phyloP scores from a whole-genome alignment of 2,888 invertebrate genomes.

The Acanthoscelides obtectus region DNA sequence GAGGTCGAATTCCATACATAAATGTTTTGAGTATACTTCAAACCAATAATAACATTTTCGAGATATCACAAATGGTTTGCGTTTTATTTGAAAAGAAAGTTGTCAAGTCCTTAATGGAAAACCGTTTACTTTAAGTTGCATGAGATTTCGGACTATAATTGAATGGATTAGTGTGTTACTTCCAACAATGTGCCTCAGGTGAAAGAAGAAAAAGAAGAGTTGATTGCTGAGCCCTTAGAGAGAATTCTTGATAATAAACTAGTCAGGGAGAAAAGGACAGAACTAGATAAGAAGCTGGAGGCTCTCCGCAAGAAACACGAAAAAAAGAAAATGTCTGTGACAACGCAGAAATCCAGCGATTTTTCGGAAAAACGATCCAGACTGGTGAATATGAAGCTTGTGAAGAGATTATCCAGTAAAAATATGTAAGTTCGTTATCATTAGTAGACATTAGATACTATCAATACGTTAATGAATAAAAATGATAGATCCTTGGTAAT shows the following conservation, averaged over 20 bases:
- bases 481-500: too few relatives aligned
- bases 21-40: too few relatives aligned
- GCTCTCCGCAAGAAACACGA: slow-evolving; percentile 76
- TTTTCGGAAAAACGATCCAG: slow-evolving; percentile 62
- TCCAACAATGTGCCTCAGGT: slow-evolving; percentile 30
- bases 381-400: slow-evolving; percentile 69
- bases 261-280: slow-evolving; percentile 76
- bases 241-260: slow-evolving; percentile 75
- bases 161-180: too few relatives aligned
- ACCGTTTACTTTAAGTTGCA: too few relatives aligned
- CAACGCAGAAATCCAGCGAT: slow-evolving; percentile 57
- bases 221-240: slow-evolving; percentile 74
- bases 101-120: too few relatives aligned
- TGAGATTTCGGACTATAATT: too few relatives aligned
- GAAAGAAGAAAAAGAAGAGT: slow-evolving; percentile 51
- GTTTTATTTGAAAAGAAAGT: too few relatives aligned
- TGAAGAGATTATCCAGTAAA: slow-evolving; percentile 71
- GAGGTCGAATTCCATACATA: too few relatives aligned
- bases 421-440: slow-evolving; percentile 63
- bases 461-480: too few relatives aligned
- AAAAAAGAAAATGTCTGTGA: slow-evolving; percentile 62
- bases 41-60: too few relatives aligned
- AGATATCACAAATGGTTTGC: too few relatives aligned
- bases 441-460: neutral
- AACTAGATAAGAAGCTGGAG: slow-evolving; percentile 85